phyloP scores from a whole-genome alignment of 2,113 vertebrate species.

The Pluvialis apricaria region DNA sequence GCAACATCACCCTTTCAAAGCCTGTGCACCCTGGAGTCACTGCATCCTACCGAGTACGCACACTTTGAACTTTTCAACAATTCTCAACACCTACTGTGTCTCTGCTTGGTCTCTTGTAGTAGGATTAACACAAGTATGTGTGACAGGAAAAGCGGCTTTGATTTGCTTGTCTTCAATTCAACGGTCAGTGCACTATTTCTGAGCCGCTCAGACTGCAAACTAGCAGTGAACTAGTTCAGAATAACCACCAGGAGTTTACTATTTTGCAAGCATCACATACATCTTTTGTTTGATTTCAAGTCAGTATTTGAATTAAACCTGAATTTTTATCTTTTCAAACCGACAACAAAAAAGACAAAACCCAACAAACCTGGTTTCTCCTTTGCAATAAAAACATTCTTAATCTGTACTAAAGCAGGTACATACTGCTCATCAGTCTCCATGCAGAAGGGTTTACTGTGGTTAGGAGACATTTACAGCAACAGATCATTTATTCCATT shows the following conservation, averaged over 20 bases:
- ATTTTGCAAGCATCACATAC: background rate
- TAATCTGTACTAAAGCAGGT: background rate
- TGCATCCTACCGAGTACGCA: background rate
- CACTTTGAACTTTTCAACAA: constrained; percentile 53
- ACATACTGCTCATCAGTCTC: background rate
- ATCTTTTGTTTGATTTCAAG: background rate
- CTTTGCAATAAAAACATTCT: background rate
- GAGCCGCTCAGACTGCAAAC: background rate
- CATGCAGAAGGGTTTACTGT: background rate
- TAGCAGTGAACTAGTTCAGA: background rate
- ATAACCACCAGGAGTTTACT: background rate
- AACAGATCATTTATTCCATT: background rate
- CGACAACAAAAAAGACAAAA: background rate
- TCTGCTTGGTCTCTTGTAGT: constrained; percentile 62
- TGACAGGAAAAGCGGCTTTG: constrained; percentile 58
- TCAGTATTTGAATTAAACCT: background rate
- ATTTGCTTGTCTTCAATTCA: constrained; percentile 53
- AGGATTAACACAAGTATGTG: constrained; percentile 64
- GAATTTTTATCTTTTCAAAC: background rate
- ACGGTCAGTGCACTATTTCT: background rate
- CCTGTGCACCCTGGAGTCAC: constrained; percentile 2
- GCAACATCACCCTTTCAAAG: constrained; percentile 14
- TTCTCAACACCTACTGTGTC: constrained; percentile 43
- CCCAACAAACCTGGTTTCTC: background rate
- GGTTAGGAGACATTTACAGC: background rate